Conservation (phyloP, 2,113 vertebrate species). For the Sceloporus undulatus region DNA sequence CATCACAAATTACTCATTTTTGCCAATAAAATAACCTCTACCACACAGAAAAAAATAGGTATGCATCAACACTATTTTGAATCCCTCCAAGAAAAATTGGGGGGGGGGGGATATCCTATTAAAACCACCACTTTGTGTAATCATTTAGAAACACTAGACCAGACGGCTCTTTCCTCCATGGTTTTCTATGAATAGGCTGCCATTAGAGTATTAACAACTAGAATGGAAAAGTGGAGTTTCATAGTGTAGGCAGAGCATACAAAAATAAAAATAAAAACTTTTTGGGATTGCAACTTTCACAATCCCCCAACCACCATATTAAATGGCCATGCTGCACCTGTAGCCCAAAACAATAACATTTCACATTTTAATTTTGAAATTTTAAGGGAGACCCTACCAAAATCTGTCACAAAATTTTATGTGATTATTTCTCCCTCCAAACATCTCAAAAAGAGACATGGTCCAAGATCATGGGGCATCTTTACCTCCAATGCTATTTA, state of each 20-base stretch:
- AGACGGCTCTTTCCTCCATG: background rate
- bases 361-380: too few species aligned
- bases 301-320: too few species aligned
- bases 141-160: background rate
- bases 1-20: constrained; percentile 24
- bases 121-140: background rate
- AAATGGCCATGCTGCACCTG: too few species aligned
- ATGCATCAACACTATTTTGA: background rate
- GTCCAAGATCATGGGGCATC: background rate
- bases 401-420: background rate
- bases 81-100: background rate
- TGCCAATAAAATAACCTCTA: background rate
- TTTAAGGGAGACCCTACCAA: background rate
- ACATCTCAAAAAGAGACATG: too few species aligned
- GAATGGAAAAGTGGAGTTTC: background rate
- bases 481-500: background rate
- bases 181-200: background rate
- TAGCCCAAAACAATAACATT: too few species aligned
- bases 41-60: background rate
- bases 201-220: background rate
- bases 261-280: background rate
- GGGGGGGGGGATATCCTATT: background rate
- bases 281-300: background rate
- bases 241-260: background rate
- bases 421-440: background rate